Percentiles rank a stretch among this genome's conserved stretches.
phyloP scores from a whole-genome alignment of 92 coral and sea anemone genomes.

The Bergia sp. region DNA sequence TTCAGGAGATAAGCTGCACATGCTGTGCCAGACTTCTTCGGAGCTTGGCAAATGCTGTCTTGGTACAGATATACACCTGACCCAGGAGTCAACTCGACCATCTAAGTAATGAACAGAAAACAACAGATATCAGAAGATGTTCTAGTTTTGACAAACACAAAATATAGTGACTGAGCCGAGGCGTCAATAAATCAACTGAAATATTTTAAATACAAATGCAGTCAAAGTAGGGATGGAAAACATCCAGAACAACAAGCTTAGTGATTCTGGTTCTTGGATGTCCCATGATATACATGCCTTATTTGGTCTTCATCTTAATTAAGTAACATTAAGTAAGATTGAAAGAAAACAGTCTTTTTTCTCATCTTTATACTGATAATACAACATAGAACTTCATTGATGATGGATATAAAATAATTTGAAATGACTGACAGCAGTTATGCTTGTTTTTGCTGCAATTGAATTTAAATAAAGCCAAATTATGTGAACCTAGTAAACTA shows the following conservation, averaged over 20 bases:
- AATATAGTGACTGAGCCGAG: background rate
- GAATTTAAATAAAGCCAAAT: no score
- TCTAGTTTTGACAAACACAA: background rate
- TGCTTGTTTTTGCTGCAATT: no score
- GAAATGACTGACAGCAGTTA: background rate
- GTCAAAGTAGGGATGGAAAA: background rate
- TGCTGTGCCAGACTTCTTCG: slow-evolving; percentile 24
- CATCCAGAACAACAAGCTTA: background rate
- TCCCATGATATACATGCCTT: no score
- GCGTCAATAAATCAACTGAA: background rate
- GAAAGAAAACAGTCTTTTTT: background rate
- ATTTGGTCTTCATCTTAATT: no score
- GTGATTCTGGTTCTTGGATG: background rate
- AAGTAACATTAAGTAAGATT: background rate
- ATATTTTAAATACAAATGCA: background rate
- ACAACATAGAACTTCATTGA: background rate
- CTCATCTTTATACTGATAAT: background rate
- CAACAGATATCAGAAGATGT: background rate
- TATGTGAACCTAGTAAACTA: no score
- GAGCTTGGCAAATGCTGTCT: background rate
- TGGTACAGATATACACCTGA: slow-evolving; percentile 27
- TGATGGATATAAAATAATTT: background rate
- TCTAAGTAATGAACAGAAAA: background rate
- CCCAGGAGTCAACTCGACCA: slow-evolving; percentile 39
- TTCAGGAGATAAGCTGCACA: slow-evolving; percentile 31